phyloP scores from a whole-genome alignment of 2,888 invertebrate species.

The Hydrotaea diabolus region DNA sequence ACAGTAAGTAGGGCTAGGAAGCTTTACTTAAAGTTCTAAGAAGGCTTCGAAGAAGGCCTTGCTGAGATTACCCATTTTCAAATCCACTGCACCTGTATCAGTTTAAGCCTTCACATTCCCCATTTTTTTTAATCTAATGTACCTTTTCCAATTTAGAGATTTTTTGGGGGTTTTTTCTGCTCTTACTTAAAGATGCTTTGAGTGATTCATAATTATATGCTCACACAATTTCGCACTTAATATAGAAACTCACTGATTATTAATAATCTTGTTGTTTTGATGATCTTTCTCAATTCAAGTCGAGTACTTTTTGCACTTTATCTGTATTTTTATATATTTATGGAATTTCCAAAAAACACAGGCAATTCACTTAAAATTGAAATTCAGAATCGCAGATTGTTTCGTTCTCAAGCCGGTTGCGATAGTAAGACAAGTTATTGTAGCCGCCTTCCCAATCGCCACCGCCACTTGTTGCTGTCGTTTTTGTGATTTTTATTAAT shows the following conservation, averaged over 20 bases:
- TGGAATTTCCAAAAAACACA: slow-evolving; percentile 1
- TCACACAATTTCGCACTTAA: background rate
- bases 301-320: background rate
- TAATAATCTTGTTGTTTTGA: background rate
- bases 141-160: too few species aligned
- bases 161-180: too few species aligned
- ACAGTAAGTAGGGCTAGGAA: too few species aligned
- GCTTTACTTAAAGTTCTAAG: too few species aligned
- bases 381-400: background rate
- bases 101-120: too few species aligned
- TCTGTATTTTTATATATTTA: too few species aligned
- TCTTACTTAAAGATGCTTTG: too few species aligned
- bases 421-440: slow-evolving; percentile 4
- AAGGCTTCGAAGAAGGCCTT: too few species aligned
- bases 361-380: background rate
- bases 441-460: background rate
- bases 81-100: too few species aligned
- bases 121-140: too few species aligned
- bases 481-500: background rate
- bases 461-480: background rate
- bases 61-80: too few species aligned
- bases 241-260: background rate
- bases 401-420: slow-evolving; percentile 8
- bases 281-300: background rate
- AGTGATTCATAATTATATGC: too few species aligned